Evolutionary conservation across 1,140 invertebrate species (phyloP), one percentile per base, ranked within the genome.

Genomic region (Drosophila hydei): DNA sequence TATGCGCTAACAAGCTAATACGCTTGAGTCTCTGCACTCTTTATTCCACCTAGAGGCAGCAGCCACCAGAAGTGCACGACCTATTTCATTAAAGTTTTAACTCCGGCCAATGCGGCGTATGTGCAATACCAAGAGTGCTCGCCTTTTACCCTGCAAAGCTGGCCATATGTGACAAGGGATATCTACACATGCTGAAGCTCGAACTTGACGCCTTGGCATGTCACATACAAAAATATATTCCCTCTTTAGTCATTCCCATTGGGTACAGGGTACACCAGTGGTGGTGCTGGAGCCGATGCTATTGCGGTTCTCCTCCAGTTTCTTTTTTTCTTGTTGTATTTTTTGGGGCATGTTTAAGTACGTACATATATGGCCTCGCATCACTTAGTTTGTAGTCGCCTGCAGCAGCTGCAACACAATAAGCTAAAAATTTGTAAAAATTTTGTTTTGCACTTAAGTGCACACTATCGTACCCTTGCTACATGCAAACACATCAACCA

Each of bases 41-140:
- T 50, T 18, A 18, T 23, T 7, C 19, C 36, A 47, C 55, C 38
- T 38, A 43, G 48, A 27, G 12, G 30, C 40, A 56, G 65, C 67
- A 54, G 56, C 48, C 40, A 54, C 18, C 45, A 27, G 40, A 16
- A 42, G 23, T 19, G 42, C 47, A 40, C 50, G 50, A 76, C 78
- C 59, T 69, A 85, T 85, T 83, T 83, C 67, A 79, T 79, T 85
- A 76, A 79, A 69, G 67, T 76, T 83, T 65, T 43, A 79, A 51
- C 43, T 38, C 65, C 51, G 43, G 55, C 77, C 77, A 60, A 61
- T 68, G 77, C 64, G 65, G 65, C 55, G 77, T 75, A 65, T 76
- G 59, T 61, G 65, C 68, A 54, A 79, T 79, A 68, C 59, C 2
- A 16, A 42, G 38, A 16, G 38, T 36, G 12, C 16, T 42, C 38